These are phyloP conservation scores for Coenonympha glycerion DNA, from an alignment of 2,888 invertebrate species.

Conservation along the genomic window DNA sequence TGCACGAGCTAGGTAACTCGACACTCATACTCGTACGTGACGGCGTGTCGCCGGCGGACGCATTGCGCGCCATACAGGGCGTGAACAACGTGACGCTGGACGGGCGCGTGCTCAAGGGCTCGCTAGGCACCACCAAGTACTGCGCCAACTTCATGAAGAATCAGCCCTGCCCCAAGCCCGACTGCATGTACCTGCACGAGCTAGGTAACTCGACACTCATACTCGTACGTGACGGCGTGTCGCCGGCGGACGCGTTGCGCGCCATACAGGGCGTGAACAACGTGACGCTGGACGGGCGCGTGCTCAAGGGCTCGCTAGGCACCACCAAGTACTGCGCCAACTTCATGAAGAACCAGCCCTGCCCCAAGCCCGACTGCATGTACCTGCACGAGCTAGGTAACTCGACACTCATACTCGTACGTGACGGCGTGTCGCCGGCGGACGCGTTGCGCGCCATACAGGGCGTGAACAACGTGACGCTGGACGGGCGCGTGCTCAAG, in stretches of 20 bases:
- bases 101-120: constrained; percentile 96
- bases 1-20: constrained; percentile 92
- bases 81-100: constrained; percentile 98
- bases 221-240: constrained; percentile 97
- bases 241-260: constrained; percentile 93
- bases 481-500: constrained; percentile 97
- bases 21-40: no score
- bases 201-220: constrained; percentile 83
- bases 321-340: constrained; percentile 99
- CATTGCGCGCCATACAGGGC: constrained; percentile 95
- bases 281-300: constrained; percentile 94
- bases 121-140: constrained; percentile 99
- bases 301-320: constrained; percentile 97
- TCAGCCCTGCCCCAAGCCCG: constrained; percentile 97
- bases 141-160: constrained; percentile 99
- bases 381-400: constrained; percentile 97
- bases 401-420: no score
- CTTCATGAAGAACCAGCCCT: constrained; percentile 98
- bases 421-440: constrained; percentile 92
- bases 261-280: constrained; percentile 99
- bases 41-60: constrained; percentile 92
- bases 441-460: constrained; percentile 98
- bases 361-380: constrained; percentile 99
- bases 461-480: constrained; percentile 96
- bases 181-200: constrained; percentile 99